These are phyloP conservation scores for Helicolenus hilgendorfi DNA, from an alignment of 2,797 vertebrate genomes.

Conservation along the genomic window DNA sequence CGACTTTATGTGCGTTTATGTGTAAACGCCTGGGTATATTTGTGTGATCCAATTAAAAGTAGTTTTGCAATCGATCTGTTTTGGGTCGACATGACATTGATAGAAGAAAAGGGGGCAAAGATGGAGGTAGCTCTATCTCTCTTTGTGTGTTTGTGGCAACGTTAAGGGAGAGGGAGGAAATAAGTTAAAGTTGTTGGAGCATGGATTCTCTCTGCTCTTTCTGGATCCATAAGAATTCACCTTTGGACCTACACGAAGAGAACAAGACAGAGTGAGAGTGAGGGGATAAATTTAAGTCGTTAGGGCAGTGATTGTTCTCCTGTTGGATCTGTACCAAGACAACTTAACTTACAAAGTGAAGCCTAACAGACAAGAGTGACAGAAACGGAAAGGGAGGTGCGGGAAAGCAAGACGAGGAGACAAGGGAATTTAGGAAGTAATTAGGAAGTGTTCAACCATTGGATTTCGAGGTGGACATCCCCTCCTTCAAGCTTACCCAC, in stretches of 20 bases:
- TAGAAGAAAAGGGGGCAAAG: not conserved
- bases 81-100: constrained; percentile 15
- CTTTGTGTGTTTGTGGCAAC: not conserved
- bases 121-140: not conserved
- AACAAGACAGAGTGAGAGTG: constrained; percentile 20
- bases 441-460: not conserved
- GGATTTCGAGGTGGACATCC: not conserved
- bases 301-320: constrained; percentile 11
- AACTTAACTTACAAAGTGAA: constrained; percentile 17
- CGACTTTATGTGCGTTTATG: not conserved
- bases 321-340: constrained; percentile 10
- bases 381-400: not conserved
- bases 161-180: not conserved
- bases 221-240: constrained; percentile 58
- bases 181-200: constrained; percentile 9
- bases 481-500: not conserved
- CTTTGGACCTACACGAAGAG: constrained; percentile 2
- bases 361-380: not conserved
- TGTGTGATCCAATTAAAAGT: constrained; percentile 46
- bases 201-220: constrained; percentile 10
- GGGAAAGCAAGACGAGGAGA: not conserved
- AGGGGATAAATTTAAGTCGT: constrained; percentile 21
- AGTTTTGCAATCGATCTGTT: constrained; percentile 35
- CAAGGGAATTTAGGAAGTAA: not conserved
- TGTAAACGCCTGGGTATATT: not conserved